Conservation (phyloP, 2,797 vertebrate genomes). For the Gallirallus australis region DNA sequence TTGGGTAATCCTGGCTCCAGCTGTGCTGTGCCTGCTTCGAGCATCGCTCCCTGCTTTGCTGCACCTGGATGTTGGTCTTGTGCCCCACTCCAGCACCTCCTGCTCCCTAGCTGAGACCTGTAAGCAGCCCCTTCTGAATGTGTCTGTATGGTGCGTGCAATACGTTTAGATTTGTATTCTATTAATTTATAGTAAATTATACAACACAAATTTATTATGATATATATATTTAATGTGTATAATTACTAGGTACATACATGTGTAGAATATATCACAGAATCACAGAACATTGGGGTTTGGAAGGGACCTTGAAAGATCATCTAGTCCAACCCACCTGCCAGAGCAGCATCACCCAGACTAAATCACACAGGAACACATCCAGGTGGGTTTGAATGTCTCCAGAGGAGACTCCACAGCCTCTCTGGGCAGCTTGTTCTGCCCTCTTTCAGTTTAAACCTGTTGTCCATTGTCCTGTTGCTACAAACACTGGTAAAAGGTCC, state of each 20-base stretch:
- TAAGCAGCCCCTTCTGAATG: neutral
- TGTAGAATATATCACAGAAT: neutral
- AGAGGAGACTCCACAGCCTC: too few relatives aligned
- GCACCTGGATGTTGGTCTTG: neutral
- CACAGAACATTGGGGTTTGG: too few relatives aligned
- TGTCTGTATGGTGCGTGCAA: fast-evolving
- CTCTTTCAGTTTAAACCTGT: too few relatives aligned
- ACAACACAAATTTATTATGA: neutral
- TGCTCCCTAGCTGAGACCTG: neutral
- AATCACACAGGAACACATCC: too few relatives aligned
- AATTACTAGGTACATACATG: too few relatives aligned
- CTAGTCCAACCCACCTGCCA: too few relatives aligned
- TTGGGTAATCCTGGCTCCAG: neutral
- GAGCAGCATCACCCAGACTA: too few relatives aligned
- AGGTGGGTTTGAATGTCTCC: too few relatives aligned
- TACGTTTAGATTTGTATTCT: neutral
- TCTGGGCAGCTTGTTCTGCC: too few relatives aligned
- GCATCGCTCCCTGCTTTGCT: neutral
- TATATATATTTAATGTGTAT: neutral
- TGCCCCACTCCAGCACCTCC: neutral
- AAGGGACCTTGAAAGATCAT: too few relatives aligned
- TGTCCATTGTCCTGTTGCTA: too few relatives aligned
- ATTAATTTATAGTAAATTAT: neutral
- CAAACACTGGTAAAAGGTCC: too few relatives aligned
- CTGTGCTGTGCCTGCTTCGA: neutral